Evolutionary conservation across 2,888 invertebrate species (phyloP).

Genomic region (Tanaodytes sp.): DNA sequence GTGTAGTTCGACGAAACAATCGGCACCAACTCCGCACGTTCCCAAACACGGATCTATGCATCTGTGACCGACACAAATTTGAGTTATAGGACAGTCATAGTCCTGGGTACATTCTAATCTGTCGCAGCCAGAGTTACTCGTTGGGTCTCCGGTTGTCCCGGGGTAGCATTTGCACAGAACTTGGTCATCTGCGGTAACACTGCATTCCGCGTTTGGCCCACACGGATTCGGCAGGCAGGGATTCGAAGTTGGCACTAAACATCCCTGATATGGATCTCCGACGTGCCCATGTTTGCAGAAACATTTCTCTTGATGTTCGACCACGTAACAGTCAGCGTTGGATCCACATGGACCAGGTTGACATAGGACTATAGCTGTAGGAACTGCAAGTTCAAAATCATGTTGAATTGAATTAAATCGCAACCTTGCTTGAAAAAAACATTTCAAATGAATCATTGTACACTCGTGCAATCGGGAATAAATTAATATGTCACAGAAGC

Average conservation of each 20-base stretch:
- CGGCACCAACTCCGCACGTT: constrained; percentile 82
- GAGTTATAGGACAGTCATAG: constrained; percentile 80
- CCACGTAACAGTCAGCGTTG: constrained; percentile 88
- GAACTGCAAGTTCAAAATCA: constrained; percentile 34
- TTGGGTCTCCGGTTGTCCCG: constrained; percentile 82
- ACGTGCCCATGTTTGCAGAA: constrained; percentile 84
- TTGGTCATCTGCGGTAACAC: constrained; percentile 49
- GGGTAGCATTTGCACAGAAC: constrained; percentile 80
- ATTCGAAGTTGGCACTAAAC: constrained; percentile 75
- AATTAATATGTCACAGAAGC: constrained; percentile 27
- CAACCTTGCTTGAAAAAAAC: neutral
- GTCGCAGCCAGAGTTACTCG: constrained; percentile 75
- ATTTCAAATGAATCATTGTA: neutral
- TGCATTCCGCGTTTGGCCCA: constrained; percentile 74
- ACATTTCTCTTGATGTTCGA: constrained; percentile 87
- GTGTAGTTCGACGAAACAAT: constrained; percentile 83
- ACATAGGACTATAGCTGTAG: constrained; percentile 74
- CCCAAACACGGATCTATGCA: constrained; percentile 84
- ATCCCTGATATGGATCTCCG: constrained; percentile 87
- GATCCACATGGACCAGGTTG: constrained; percentile 87
- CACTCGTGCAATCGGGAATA: neutral
- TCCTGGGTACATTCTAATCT: constrained; percentile 84
- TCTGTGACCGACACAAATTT: constrained; percentile 81
- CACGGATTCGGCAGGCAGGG: constrained; percentile 84
- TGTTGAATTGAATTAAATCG: too few relatives aligned